These are phyloP conservation scores for Pterobdella sp. DNA, from an alignment of 2,888 invertebrate genomes.

Conservation along the genomic window DNA sequence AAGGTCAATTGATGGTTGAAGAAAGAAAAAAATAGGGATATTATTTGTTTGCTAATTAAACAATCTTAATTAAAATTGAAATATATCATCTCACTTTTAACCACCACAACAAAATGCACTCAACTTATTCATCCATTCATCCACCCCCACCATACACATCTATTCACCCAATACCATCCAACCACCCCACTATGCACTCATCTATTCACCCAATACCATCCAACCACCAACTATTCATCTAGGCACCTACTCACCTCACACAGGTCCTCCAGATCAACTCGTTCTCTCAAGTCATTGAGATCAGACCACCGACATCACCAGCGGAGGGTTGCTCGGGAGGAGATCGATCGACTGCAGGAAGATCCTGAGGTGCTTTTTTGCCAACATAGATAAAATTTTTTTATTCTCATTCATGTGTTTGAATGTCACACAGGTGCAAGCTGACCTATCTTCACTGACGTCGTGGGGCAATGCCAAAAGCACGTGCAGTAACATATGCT, in stretches of 20 bases:
- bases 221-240: background rate
- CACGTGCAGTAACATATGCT: conserved; percentile 14
- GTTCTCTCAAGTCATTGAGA: conserved; percentile 51
- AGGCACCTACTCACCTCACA: conserved; percentile 38
- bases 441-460: conserved; percentile 41
- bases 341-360: conserved; percentile 49
- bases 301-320: conserved; percentile 46
- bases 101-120: too few relatives aligned
- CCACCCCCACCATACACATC: background rate
- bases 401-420: too few relatives aligned
- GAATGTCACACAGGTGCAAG: conserved; percentile 42
- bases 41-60: too few relatives aligned
- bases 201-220: background rate
- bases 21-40: too few relatives aligned
- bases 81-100: too few relatives aligned
- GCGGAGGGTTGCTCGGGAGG: conserved; percentile 51
- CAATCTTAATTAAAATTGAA: too few relatives aligned
- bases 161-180: background rate
- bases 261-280: conserved; percentile 49
- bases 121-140: background rate
- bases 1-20: too few relatives aligned
- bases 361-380: conserved; percentile 53
- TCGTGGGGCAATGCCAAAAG: conserved; percentile 28
- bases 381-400: too few relatives aligned
- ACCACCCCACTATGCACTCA: background rate